phyloP scores from a whole-genome alignment of 2,888 invertebrate genomes.

The Priocnemis perturbator region DNA sequence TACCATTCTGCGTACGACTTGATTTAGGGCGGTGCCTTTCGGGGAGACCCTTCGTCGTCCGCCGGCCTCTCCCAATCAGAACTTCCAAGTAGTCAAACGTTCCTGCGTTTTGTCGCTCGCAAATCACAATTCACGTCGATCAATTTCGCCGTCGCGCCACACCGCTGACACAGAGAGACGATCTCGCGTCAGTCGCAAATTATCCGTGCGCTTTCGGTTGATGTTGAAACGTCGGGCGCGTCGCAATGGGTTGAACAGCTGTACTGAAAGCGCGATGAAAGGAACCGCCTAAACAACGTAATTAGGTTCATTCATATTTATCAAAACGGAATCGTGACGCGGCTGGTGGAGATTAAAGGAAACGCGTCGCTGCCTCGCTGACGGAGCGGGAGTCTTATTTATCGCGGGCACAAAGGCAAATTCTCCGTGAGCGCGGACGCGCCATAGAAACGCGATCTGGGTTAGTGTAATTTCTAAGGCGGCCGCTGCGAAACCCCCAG shows the following conservation, averaged over 20 bases:
- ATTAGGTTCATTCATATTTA: neutral
- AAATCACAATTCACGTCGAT: neutral
- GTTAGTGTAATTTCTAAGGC: constrained; percentile 53
- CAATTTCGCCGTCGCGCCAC: too few species aligned
- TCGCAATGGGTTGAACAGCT: too few species aligned
- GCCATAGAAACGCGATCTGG: constrained; percentile 48
- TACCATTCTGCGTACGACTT: constrained; percentile 26
- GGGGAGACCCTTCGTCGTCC: neutral
- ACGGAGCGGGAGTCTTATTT: constrained; percentile 47
- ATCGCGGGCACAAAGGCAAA: constrained; percentile 49
- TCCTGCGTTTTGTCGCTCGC: too few species aligned
- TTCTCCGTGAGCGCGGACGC: constrained; percentile 30
- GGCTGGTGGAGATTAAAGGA: neutral
- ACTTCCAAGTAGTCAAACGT: constrained; percentile 1
- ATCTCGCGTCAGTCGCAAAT: too few species aligned
- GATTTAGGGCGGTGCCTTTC: constrained; percentile 2
- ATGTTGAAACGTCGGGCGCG: too few species aligned
- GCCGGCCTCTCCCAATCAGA: neutral
- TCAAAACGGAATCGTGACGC: neutral
- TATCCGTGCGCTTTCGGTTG: too few species aligned
- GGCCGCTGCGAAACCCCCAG: too few species aligned
- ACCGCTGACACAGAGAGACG: too few species aligned
- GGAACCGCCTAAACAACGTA: too few species aligned
- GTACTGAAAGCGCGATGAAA: too few species aligned
- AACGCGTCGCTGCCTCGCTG: constrained; percentile 12